Evolutionary conservation across 1,140 invertebrate species (phyloP).

Genomic region (Nymphalis io): DNA sequence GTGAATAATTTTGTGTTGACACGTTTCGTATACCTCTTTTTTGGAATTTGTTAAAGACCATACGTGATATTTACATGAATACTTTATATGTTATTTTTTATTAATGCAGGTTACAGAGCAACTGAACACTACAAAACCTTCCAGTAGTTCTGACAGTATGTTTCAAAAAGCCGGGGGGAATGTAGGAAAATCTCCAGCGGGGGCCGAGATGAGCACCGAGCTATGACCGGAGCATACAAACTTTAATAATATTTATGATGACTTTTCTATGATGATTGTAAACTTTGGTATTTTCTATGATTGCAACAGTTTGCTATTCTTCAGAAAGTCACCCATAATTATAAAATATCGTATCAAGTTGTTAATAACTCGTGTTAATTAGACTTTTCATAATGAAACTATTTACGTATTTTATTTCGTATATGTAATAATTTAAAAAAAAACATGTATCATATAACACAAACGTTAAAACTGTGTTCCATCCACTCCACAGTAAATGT

Average conservation of each 20-base stretch:
- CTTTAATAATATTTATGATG: conserved; percentile 16
- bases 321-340: too few species aligned
- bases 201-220: conserved; percentile 74
- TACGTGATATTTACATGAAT: not conserved
- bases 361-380: too few species aligned
- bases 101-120: conserved; percentile 72
- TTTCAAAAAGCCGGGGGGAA: conserved; percentile 40
- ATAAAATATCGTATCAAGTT: too few species aligned
- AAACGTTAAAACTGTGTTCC: not conserved
- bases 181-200: conserved; percentile 46
- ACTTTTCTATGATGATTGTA: conserved; percentile 16
- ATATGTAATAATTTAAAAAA: too few species aligned
- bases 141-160: conserved; percentile 38
- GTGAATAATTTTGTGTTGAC: conserved; percentile 46
- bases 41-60: not conserved
- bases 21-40: conserved; percentile 18
- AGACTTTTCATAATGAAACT: too few species aligned
- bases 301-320: too few species aligned
- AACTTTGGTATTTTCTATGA: conserved; percentile 8
- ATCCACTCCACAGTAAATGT: not conserved
- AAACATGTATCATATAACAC: too few species aligned
- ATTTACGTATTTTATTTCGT: too few species aligned
- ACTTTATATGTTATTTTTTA: conserved; percentile 30
- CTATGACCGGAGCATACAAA: conserved; percentile 50
- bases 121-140: conserved; percentile 52